Conservation (phyloP, 2,797 vertebrate genomes). For the Muraenolepis orangiensis region DNA sequence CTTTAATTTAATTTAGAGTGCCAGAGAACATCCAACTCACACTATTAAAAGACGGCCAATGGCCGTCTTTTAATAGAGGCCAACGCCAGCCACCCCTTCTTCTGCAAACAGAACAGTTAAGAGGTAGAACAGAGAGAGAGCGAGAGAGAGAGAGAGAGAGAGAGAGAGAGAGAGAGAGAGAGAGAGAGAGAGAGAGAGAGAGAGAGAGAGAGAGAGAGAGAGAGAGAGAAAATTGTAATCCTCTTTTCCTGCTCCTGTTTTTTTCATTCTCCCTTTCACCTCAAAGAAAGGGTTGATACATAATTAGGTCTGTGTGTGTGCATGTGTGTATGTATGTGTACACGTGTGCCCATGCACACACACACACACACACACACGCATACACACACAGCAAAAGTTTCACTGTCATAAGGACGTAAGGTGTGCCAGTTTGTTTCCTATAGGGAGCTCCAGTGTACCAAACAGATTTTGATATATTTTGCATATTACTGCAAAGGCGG, state of each 20-base stretch:
- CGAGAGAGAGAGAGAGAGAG: neutral
- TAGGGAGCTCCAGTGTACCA: neutral
- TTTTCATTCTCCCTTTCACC: neutral
- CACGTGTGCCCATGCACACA: no score
- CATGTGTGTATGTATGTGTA: neutral
- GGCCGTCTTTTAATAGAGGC: neutral
- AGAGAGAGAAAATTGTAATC: no score
- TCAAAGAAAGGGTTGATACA: neutral
- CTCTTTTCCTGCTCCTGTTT: neutral
- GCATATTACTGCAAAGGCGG: neutral
- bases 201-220: neutral
- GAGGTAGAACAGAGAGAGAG: neutral
- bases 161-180: neutral
- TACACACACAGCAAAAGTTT: neutral
- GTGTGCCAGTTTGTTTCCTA: neutral
- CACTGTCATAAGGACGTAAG: neutral
- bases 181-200: neutral
- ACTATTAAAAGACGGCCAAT: neutral
- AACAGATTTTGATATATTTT: neutral
- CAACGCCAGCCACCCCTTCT: neutral
- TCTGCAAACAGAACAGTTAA: neutral
- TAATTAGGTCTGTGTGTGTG: constrained; percentile 1
- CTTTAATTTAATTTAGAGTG: neutral
- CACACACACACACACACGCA: neutral
- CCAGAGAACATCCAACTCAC: neutral